A percentile compares a stretch with the other conserved stretches of the same genome.
phyloP scores from a whole-genome alignment of 2,888 invertebrate genomes.

The Caenorhabditis imperialis region DNA sequence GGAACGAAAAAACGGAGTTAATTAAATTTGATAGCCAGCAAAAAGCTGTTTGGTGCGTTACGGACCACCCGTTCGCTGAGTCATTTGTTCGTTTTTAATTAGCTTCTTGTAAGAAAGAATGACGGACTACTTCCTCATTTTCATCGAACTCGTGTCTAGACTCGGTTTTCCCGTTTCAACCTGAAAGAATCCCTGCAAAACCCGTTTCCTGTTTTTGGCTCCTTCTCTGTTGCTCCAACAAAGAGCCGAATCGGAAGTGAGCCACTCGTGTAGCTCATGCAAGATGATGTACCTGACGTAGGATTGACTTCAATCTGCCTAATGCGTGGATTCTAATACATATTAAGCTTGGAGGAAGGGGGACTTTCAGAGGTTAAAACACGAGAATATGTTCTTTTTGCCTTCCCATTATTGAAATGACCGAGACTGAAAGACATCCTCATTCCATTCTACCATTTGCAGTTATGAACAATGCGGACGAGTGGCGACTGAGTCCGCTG shows the following conservation, averaged over 20 bases:
- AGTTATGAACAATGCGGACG: conserved; percentile 57
- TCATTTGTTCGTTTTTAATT: too few species aligned
- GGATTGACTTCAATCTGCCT: conserved; percentile 33
- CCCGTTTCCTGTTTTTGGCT: conserved; percentile 21
- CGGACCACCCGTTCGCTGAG: too few species aligned
- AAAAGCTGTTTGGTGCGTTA: too few species aligned
- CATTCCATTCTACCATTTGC: conserved; percentile 16
- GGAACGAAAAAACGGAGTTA: too few species aligned
- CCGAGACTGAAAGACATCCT: background rate
- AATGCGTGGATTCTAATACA: conserved; percentile 34
- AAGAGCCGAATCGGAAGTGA: conserved; percentile 27
- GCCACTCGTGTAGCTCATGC: conserved; percentile 19
- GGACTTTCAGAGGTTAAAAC: too few species aligned
- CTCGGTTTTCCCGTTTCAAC: too few species aligned
- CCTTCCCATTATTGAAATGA: conserved; percentile 28
- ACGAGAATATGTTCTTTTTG: too few species aligned
- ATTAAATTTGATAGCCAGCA: too few species aligned
- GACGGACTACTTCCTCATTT: too few species aligned
- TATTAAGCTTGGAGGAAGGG: conserved; percentile 10
- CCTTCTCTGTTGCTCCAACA: conserved; percentile 7
- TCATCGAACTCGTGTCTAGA: too few species aligned
- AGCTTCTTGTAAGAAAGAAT: too few species aligned
- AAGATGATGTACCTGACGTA: conserved; percentile 44
- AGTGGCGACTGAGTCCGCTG: conserved; percentile 67
- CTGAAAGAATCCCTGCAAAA: too few species aligned